Conservation (phyloP, 2,797 vertebrate species). For the Pagetopsis macropterus region DNA sequence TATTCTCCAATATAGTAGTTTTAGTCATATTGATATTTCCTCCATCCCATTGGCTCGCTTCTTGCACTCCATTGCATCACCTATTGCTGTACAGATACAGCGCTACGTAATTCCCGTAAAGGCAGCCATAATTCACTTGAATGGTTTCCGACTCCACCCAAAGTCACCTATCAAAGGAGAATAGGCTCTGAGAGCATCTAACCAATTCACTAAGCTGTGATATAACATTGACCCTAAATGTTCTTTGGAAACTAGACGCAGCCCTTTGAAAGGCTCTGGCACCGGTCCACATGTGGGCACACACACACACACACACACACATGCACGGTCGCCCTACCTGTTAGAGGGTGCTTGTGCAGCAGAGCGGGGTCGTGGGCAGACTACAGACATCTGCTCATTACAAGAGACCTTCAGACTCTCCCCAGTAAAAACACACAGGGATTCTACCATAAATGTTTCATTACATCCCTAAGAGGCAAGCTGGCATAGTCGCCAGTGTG, state of each 20-base stretch:
- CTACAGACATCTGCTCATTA: slow-evolving; percentile 80
- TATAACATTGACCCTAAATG: slow-evolving; percentile 41
- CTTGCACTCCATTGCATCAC: slow-evolving; percentile 75
- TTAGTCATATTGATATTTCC: slow-evolving; percentile 23
- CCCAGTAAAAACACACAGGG: slow-evolving; percentile 58
- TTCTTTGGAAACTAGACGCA: slow-evolving; percentile 31
- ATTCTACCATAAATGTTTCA: slow-evolving; percentile 81
- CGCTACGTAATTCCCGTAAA: slow-evolving; percentile 48
- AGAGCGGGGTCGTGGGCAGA: slow-evolving; percentile 66
- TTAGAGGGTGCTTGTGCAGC: slow-evolving; percentile 49
- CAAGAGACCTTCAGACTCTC: slow-evolving; percentile 78
- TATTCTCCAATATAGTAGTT: slow-evolving; percentile 15
- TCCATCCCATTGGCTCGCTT: slow-evolving; percentile 46
- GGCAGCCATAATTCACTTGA: slow-evolving; percentile 56
- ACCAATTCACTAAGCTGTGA: slow-evolving; percentile 37
- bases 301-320: slow-evolving; percentile 20
- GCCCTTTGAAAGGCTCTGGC: slow-evolving; percentile 38
- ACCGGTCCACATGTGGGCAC: slow-evolving; percentile 16
- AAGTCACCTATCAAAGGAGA: slow-evolving; percentile 62
- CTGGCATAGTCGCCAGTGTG: slow-evolving; percentile 54
- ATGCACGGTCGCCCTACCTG: slow-evolving; percentile 59
- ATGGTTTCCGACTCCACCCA: slow-evolving; percentile 55
- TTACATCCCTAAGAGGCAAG: slow-evolving; percentile 73
- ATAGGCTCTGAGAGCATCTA: neutral
- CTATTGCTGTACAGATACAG: slow-evolving; percentile 58